Percentiles rank a stretch among this genome's conserved stretches.
Conservation (phyloP, 2,113 vertebrate genomes). For the Lampris incognitus region DNA sequence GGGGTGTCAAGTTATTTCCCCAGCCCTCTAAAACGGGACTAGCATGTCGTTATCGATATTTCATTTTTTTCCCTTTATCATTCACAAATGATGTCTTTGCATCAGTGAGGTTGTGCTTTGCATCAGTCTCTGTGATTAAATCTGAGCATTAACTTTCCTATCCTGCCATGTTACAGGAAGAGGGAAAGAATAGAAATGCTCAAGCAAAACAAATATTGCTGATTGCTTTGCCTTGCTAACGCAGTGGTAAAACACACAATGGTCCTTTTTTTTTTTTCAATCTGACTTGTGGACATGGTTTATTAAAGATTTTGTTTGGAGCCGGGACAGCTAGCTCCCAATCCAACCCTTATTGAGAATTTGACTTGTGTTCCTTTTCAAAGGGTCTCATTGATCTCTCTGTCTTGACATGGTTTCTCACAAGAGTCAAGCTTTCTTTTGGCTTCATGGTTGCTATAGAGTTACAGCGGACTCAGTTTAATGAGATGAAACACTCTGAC, state of each 20-base stretch:
- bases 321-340: not conserved
- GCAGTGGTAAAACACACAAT: not conserved
- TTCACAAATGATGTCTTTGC: no score
- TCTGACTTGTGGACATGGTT: not conserved
- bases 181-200: no score
- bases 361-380: not conserved
- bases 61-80: no score
- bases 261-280: not conserved
- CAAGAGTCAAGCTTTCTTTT: slow-evolving; percentile 5
- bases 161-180: no score
- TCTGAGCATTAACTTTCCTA: no score
- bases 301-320: not conserved
- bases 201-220: not conserved
- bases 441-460: slow-evolving; percentile 31
- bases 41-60: no score
- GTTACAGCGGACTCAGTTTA: slow-evolving; percentile 34
- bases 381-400: not conserved
- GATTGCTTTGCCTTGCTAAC: not conserved
- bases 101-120: no score
- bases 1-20: no score
- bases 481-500: slow-evolving; percentile 35
- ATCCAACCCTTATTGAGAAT: not conserved
- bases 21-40: no score
- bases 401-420: not conserved
- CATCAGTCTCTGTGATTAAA: no score